A percentile compares a stretch with the other conserved stretches of the same genome.
phyloP scores from a whole-genome alignment of 2,113 vertebrate genomes.

The Heterochromis multidens region DNA sequence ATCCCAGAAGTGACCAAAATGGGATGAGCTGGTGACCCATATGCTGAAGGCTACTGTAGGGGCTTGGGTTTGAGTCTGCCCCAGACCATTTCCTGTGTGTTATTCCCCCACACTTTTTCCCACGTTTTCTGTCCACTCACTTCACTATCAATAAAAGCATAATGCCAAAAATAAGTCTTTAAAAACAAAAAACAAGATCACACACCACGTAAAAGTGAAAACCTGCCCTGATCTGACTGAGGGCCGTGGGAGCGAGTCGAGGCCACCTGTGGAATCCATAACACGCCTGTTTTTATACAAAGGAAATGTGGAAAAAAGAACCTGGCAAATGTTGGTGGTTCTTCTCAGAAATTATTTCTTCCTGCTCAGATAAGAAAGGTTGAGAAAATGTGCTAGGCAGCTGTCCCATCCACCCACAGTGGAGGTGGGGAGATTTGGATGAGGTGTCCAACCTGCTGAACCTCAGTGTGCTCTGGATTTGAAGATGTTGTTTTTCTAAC shows the following conservation, averaged over 20 bases:
- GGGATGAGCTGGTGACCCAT: no score
- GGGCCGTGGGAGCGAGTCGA: slow-evolving; percentile 17
- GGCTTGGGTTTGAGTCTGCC: not conserved
- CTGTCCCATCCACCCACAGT: slow-evolving; percentile 22
- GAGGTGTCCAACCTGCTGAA: slow-evolving; percentile 1
- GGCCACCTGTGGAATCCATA: slow-evolving; percentile 58
- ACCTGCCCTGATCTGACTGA: slow-evolving; percentile 1
- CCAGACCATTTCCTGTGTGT: not conserved
- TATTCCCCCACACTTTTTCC: not conserved
- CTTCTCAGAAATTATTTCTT: slow-evolving; percentile 53
- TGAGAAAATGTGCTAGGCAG: slow-evolving; percentile 25
- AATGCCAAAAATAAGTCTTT: not conserved
- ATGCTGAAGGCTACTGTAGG: no score
- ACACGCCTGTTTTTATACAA: slow-evolving; percentile 56
- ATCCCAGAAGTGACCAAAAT: not conserved
- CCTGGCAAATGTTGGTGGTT: slow-evolving; percentile 21
- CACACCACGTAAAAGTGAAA: not conserved
- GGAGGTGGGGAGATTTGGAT: not conserved
- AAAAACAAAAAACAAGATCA: not conserved
- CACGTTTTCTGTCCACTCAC: not conserved
- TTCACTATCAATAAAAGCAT: not conserved
- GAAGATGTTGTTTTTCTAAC: not conserved
- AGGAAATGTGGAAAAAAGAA: slow-evolving; percentile 36
- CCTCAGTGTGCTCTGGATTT: not conserved
- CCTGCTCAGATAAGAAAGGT: slow-evolving; percentile 35